Base-by-base conservation (phyloP, 1,140 invertebrate genomes). In the Chironomus striatipennis region DNA sequence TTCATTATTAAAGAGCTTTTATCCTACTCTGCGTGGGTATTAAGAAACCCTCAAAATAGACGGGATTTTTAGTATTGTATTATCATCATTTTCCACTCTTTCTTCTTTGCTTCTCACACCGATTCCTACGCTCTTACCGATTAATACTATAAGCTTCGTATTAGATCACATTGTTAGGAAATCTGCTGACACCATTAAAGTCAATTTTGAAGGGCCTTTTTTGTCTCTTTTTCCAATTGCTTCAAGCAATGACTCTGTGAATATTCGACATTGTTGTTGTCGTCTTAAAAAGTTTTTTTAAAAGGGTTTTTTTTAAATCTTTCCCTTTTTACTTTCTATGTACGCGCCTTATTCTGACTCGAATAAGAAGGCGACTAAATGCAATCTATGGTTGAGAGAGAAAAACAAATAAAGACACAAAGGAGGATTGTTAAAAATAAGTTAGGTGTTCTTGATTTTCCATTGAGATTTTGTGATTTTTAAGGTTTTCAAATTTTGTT, bases 151-250 rank as follows among this genome's bases (percentile, higher is more conserved):
- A 57, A 57, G 47, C 47, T n/a, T 57, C 12, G 47, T 10, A 57
- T 57, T 57, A 57, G 47, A 57, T 57, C 47, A n/a, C 47, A 57
- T 57, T 57, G 47, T 57, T 12, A 57, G n/a, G 12, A 57, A 57
- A n/a, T 57, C 12, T 57, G 47, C 47, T 57, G 47, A 57, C 47
- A 57, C 47, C 47, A 57, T 57, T 57, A 57, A 57, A 57, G 47
- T 57, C 47, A 57, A 57, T 57, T 57, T 57, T 57, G n/a, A 57
- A n/a, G 12, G 47, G 47, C 47, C 47, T 57, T 57, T 57, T 57
- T n/a, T n/a, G 47, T 57, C 47, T 57, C 12, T 57, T 57, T 57
- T n/a, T n/a, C 47, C 24, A 34, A 34, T 34, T 34, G 24, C 24
- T 34, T 5, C 5, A 34, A 34, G 24, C 24, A 5, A 34, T 34